These are phyloP conservation scores for Myodes glareolus DNA, from an alignment of 2,113 vertebrate species.

Conservation along the genomic window DNA sequence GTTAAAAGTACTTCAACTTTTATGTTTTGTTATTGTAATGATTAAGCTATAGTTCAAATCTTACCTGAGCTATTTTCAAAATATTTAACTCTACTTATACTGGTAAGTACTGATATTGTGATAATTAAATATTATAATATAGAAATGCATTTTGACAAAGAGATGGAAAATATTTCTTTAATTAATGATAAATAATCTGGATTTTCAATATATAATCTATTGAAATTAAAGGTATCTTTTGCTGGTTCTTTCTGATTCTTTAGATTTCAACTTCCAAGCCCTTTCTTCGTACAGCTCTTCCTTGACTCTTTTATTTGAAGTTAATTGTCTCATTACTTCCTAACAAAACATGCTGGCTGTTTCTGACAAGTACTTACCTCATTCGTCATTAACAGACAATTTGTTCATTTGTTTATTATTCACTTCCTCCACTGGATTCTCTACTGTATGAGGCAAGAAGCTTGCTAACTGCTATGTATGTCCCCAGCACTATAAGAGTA, in stretches of 20 bases:
- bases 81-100: not conserved
- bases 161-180: not conserved
- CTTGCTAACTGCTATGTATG: not conserved
- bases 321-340: not conserved
- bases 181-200: slow-evolving; percentile 6
- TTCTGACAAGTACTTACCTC: not conserved
- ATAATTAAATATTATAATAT: not conserved
- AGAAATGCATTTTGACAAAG: not conserved
- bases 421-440: not conserved
- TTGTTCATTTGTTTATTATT: slow-evolving; percentile 21
- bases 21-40: not conserved
- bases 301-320: not conserved
- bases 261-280: not conserved
- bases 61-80: not conserved
- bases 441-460: not conserved
- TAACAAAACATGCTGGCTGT: not conserved
- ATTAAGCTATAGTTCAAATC: not conserved
- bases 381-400: slow-evolving; percentile 10
- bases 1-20: not conserved
- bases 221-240: slow-evolving; percentile 32
- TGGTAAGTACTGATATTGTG: slow-evolving; percentile 9
- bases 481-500: not conserved
- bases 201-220: not conserved
- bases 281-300: not conserved
- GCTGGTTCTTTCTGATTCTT: not conserved